Conservation (phyloP, 2,888 invertebrate genomes). For the Caradrina clavipalpis region DNA sequence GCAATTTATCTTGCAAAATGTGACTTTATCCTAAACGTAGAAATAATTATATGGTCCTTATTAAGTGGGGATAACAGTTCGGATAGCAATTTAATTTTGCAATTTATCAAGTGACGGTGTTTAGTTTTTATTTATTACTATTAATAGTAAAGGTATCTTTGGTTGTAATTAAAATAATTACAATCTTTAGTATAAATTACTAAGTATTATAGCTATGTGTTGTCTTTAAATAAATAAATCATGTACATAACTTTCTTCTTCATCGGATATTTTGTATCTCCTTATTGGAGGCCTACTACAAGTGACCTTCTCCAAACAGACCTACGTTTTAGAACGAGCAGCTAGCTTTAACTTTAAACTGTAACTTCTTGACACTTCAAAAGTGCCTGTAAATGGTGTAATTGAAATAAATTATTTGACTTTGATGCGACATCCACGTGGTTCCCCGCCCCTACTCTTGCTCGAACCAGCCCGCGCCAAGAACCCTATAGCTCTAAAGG, state of each 20-base stretch:
- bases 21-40: conserved; percentile 39
- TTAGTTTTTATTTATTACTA: conserved; percentile 21
- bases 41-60: conserved; percentile 33
- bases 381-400: no score
- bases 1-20: conserved; percentile 56
- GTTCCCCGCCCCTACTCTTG: no score
- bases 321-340: no score
- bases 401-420: no score
- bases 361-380: no score
- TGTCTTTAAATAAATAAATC: no score
- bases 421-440: no score
- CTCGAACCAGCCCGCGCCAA: no score
- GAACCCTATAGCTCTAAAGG: neutral
- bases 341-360: no score
- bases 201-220: neutral
- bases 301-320: no score
- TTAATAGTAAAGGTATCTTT: neutral
- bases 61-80: conserved; percentile 12
- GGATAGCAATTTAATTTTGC: conserved; percentile 36
- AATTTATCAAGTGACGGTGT: conserved; percentile 19
- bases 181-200: neutral
- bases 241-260: neutral
- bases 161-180: neutral
- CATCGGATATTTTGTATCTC: no score
- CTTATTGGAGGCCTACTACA: no score